These are phyloP conservation scores for Papilio gigon DNA, from an alignment of 2,888 invertebrate genomes.

Conservation along the genomic window DNA sequence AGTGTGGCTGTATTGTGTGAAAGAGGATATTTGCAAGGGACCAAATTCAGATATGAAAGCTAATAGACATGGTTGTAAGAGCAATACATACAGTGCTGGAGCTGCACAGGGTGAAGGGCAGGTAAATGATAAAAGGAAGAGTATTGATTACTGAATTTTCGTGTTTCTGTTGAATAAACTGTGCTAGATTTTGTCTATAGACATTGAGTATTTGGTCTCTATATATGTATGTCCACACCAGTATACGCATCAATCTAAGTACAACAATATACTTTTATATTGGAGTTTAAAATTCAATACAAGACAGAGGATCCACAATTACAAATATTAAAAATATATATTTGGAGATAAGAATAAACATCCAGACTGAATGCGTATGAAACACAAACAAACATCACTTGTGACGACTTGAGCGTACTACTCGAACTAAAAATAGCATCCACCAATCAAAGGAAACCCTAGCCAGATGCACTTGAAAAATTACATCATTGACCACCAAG, in stretches of 20 bases:
- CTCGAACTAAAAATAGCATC: constrained; percentile 72
- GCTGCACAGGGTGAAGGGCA: too few relatives aligned
- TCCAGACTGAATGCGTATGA: constrained; percentile 80
- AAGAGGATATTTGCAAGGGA: too few relatives aligned
- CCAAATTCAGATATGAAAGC: too few relatives aligned
- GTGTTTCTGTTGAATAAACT: too few relatives aligned
- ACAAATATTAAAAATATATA: constrained; percentile 16
- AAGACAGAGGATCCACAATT: neutral
- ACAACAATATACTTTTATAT: neutral
- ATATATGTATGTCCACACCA: neutral
- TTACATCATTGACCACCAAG: constrained; percentile 56
- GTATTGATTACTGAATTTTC: too few relatives aligned
- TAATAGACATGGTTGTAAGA: too few relatives aligned
- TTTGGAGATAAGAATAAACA: constrained; percentile 68
- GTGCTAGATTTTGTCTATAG: too few relatives aligned
- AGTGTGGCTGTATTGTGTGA: too few relatives aligned
- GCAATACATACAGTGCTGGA: too few relatives aligned
- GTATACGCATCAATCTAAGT: neutral
- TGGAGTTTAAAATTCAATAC: neutral
- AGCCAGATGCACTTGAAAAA: constrained; percentile 47
- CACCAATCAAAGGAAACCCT: constrained; percentile 58
- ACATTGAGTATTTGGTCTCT: too few relatives aligned
- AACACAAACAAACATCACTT: constrained; percentile 68
- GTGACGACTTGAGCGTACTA: constrained; percentile 56
- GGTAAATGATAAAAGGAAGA: too few relatives aligned